A percentile compares a stretch with the other conserved stretches of the same genome.
Conservation (phyloP, 1,140 invertebrate species). For the Drosophila biarmipes region DNA sequence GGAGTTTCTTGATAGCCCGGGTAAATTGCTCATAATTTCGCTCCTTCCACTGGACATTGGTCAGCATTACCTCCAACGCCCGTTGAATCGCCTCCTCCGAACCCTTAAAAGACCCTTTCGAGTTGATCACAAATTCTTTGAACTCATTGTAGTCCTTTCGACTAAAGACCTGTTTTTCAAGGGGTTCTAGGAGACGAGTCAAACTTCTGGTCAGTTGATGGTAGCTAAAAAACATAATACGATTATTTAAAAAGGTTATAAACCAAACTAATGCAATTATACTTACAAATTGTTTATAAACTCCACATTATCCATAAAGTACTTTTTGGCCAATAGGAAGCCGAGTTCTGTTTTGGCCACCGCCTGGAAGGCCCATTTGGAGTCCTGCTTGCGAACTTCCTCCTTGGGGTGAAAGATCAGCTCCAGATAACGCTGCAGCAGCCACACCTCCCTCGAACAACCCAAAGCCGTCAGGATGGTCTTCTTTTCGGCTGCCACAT, state of each 20-base stretch:
- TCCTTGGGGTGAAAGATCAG: slow-evolving; percentile 85
- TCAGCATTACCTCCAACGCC: slow-evolving; percentile 84
- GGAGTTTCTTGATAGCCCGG: background rate
- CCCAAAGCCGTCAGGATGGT: slow-evolving; percentile 88
- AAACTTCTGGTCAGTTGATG: slow-evolving; percentile 78
- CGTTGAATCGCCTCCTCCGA: slow-evolving; percentile 84
- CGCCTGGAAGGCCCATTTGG: slow-evolving; percentile 86
- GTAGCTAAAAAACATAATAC: slow-evolving; percentile 72
- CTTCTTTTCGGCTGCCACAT: slow-evolving; percentile 88
- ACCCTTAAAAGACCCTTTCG: slow-evolving; percentile 80
- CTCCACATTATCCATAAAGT: slow-evolving; percentile 86
- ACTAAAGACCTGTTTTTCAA: slow-evolving; percentile 84
- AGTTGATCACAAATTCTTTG: slow-evolving; percentile 77
- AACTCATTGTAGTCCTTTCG: slow-evolving; percentile 84
- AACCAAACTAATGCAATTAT: background rate
- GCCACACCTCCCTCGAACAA: slow-evolving; percentile 89
- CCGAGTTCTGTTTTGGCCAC: slow-evolving; percentile 86
- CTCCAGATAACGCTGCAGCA: slow-evolving; percentile 88
- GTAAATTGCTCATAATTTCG: slow-evolving; percentile 17
- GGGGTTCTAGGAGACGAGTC: slow-evolving; percentile 74
- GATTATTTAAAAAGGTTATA: background rate
- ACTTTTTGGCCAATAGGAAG: slow-evolving; percentile 87
- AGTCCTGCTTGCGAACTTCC: slow-evolving; percentile 89
- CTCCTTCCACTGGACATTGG: slow-evolving; percentile 85
- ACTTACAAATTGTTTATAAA: slow-evolving; percentile 87